phyloP scores from a whole-genome alignment of 2,797 vertebrate species.

The Channallabes apus region DNA sequence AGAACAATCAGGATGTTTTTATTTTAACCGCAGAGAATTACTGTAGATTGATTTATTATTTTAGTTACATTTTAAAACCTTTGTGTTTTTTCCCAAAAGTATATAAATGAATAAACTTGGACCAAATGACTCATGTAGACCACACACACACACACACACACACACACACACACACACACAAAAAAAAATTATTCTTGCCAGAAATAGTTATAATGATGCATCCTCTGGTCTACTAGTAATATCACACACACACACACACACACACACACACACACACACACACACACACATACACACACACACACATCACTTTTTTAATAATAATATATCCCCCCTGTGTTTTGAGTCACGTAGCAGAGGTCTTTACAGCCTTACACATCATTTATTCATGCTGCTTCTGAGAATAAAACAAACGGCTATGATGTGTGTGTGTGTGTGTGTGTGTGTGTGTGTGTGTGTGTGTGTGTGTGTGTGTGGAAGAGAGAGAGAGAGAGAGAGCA shows the following conservation, averaged over 20 bases:
- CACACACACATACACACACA: conserved; percentile 1
- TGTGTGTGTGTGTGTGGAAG: neutral
- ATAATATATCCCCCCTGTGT: neutral
- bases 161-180: too few species aligned
- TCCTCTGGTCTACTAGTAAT: conserved; percentile 8
- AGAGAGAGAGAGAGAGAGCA: too few species aligned
- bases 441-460: conserved; percentile 1
- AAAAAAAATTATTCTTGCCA: neutral
- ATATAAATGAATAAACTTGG: neutral
- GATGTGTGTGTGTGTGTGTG: neutral
- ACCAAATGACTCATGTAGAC: neutral
- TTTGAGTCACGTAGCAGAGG: neutral
- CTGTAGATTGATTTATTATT: neutral
- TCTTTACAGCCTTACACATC: conserved; percentile 7
- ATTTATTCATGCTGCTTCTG: conserved; percentile 25
- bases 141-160: neutral
- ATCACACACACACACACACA: neutral
- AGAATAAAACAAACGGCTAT: conserved; percentile 3
- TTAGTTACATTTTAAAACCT: neutral
- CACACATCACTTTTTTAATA: neutral
- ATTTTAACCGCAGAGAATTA: neutral
- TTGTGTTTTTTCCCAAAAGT: neutral
- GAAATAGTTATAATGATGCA: neutral
- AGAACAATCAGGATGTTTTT: neutral
- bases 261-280: conserved; percentile 7